Conservation (phyloP, 2,113 vertebrate genomes). For the Numenius arquata region DNA sequence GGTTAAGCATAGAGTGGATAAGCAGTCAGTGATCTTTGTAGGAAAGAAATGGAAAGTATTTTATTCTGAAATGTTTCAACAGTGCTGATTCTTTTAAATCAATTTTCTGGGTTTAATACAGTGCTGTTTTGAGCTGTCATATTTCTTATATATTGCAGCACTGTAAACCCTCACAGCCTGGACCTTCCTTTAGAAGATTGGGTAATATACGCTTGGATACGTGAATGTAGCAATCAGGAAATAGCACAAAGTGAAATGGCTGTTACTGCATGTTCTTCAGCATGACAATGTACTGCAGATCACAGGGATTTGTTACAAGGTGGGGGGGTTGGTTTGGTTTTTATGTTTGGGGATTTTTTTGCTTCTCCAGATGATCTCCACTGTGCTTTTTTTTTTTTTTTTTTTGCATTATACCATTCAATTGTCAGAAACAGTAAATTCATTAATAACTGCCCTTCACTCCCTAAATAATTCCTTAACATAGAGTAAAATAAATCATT, state of each 20-base stretch:
- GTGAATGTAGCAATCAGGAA: background rate
- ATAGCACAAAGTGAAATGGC: background rate
- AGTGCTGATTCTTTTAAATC: conserved; percentile 11
- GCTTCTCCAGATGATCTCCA: background rate
- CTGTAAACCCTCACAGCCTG: background rate
- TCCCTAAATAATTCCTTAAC: background rate
- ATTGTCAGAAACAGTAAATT: background rate
- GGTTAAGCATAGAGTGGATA: background rate
- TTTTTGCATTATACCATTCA: background rate
- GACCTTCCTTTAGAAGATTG: conserved; percentile 15
- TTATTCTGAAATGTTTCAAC: conserved; percentile 20
- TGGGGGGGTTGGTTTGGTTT: background rate
- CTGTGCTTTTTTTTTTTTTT: background rate
- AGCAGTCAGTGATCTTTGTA: conserved; percentile 5
- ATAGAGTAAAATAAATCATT: background rate
- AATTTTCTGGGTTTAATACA: conserved; percentile 33
- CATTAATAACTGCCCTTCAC: background rate
- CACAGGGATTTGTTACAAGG: background rate
- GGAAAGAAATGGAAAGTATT: background rate
- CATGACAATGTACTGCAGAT: background rate
- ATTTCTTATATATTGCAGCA: background rate
- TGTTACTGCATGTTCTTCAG: background rate
- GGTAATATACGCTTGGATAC: background rate
- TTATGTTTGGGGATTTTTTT: background rate
- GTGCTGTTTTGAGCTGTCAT: background rate